These are phyloP conservation scores for Paguma larvata DNA, from an alignment of 2,797 vertebrate genomes.

Conservation along the genomic window DNA sequence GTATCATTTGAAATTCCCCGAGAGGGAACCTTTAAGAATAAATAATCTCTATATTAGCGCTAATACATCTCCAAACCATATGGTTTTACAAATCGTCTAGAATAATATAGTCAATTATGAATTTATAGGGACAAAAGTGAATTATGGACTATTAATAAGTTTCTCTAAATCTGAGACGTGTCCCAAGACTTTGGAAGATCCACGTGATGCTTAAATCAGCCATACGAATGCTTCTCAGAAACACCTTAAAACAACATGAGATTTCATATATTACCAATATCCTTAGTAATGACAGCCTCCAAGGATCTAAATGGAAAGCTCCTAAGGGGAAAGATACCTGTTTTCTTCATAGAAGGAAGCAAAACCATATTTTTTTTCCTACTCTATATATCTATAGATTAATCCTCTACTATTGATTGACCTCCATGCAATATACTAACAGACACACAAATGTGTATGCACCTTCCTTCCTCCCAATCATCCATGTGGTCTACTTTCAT, in stretches of 20 bases:
- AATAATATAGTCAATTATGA: background rate
- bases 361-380: background rate
- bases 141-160: background rate
- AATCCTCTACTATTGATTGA: background rate
- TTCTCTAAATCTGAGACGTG: background rate
- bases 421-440: background rate
- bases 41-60: background rate
- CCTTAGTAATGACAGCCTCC: background rate
- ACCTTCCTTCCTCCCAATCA: background rate
- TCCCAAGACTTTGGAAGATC: background rate
- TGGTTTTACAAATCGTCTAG: background rate
- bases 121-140: background rate
- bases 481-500: background rate
- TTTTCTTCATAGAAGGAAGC: background rate
- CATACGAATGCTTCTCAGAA: background rate
- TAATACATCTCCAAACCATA: background rate
- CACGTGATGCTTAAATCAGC: background rate
- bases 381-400: background rate
- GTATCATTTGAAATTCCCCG: background rate
- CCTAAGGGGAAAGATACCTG: background rate
- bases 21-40: background rate
- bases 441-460: background rate
- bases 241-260: background rate
- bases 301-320: background rate
- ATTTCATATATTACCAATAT: background rate